Conservation (phyloP, 2,888 invertebrate genomes). For the Axea sp. region DNA sequence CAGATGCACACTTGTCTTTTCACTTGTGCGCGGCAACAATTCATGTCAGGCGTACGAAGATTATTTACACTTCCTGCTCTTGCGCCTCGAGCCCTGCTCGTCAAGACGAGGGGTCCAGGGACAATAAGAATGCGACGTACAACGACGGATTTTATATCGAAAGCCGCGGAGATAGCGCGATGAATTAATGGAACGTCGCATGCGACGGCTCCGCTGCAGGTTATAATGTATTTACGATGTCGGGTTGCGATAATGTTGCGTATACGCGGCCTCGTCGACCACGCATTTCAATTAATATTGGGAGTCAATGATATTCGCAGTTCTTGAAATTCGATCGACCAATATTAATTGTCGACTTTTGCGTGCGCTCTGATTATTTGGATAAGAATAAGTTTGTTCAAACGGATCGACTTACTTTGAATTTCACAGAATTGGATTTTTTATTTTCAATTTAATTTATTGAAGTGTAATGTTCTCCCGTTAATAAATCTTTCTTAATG, state of each 20-base stretch:
- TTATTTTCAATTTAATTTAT: neutral
- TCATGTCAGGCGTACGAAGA: constrained; percentile 50
- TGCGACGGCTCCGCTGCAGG: constrained; percentile 37
- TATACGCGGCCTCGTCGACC: constrained; percentile 20
- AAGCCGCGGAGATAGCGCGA: constrained; percentile 41
- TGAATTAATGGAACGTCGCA: constrained; percentile 57
- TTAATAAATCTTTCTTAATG: no score
- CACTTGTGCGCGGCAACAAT: constrained; percentile 58
- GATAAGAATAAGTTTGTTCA: neutral
- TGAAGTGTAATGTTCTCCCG: neutral
- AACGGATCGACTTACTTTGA: neutral
- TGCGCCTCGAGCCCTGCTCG: constrained; percentile 44
- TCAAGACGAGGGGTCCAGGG: constrained; percentile 33
- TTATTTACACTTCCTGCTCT: constrained; percentile 59
- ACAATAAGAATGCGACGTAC: constrained; percentile 48
- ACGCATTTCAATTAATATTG: constrained; percentile 43
- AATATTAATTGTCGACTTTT: constrained; percentile 21
- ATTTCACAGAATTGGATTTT: neutral
- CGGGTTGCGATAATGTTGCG: constrained; percentile 27
- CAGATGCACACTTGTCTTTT: constrained; percentile 59
- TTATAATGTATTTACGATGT: constrained; percentile 56
- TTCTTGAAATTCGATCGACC: constrained; percentile 25
- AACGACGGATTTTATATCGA: constrained; percentile 39
- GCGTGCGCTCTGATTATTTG: constrained; percentile 8
- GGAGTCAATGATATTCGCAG: constrained; percentile 30